Conservation (phyloP, 2,888 invertebrate species). For the Tipula unca region DNA sequence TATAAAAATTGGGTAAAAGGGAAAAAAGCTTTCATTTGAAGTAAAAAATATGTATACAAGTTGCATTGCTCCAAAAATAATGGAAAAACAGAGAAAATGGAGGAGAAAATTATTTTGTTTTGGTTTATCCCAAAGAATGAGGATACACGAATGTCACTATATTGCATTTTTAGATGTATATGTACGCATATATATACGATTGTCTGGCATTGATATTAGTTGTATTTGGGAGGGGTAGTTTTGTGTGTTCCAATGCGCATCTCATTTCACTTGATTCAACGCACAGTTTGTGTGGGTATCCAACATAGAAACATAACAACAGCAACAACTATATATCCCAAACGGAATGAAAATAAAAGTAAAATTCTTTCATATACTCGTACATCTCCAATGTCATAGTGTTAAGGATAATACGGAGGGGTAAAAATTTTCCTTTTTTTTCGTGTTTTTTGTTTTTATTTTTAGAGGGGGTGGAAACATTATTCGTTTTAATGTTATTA, state of each 20-base stretch:
- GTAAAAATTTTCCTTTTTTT: no score
- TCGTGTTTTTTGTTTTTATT: neutral
- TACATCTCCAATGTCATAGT: neutral
- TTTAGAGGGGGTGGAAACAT: neutral
- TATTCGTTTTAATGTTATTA: neutral
- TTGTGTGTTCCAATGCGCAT: neutral
- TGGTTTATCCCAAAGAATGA: neutral
- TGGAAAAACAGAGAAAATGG: neutral
- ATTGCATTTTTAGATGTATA: neutral
- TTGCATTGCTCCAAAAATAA: neutral
- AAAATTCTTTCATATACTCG: neutral
- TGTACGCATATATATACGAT: neutral
- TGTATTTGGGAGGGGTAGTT: neutral
- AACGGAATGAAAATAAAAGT: neutral
- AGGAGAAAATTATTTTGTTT: neutral
- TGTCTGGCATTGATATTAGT: neutral
- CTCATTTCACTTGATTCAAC: neutral
- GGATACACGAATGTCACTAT: neutral
- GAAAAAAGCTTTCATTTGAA: neutral
- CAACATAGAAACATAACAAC: neutral
- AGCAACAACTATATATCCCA: neutral
- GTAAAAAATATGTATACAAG: neutral
- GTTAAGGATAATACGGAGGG: neutral
- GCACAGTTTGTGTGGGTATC: neutral
- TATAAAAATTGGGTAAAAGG: neutral